phyloP scores from a whole-genome alignment of 2,797 vertebrate species.

The Artibeus lituratus region DNA sequence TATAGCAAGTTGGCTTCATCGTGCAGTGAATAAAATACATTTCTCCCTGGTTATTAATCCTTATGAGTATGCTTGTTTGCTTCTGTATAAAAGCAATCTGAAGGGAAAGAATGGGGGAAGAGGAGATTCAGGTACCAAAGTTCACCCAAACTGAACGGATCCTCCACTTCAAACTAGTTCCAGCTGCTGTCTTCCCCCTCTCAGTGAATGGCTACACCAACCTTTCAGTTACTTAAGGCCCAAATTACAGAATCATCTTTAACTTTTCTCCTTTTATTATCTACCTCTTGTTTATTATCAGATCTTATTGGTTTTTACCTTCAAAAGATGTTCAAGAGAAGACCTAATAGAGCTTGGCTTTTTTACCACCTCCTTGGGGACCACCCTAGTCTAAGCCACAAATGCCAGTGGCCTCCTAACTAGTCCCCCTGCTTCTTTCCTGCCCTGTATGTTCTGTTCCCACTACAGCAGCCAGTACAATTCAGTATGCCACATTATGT shows the following conservation, averaged over 20 bases:
- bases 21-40: background rate
- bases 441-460: background rate
- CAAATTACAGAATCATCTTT: background rate
- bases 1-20: background rate
- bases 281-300: background rate
- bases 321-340: background rate
- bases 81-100: background rate
- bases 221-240: background rate
- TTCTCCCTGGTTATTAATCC: background rate
- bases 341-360: background rate
- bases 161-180: background rate
- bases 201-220: background rate
- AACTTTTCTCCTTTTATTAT: background rate
- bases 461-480: background rate
- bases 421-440: background rate
- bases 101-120: background rate
- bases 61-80: background rate
- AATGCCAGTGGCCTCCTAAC: background rate
- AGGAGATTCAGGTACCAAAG: background rate
- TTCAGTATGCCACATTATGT: background rate
- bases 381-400: background rate
- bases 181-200: background rate
- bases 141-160: background rate
- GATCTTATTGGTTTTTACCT: background rate
- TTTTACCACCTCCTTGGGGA: background rate